A percentile compares a stretch with the other conserved stretches of the same genome.
phyloP scores from a whole-genome alignment of 2,888 invertebrate species.

The Bombyx huttoni region DNA sequence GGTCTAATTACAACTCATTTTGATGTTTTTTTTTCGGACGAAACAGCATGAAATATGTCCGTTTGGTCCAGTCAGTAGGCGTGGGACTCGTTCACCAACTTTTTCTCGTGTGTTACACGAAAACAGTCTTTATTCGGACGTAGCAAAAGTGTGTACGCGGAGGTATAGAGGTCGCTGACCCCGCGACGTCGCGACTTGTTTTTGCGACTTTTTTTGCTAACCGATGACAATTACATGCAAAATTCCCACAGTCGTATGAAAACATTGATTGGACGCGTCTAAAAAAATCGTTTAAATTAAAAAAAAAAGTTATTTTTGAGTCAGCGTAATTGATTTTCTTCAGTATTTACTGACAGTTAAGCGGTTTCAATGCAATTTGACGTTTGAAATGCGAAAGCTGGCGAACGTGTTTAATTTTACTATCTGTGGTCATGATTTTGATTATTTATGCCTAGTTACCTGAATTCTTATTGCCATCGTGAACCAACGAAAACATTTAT shows the following conservation, averaged over 20 bases:
- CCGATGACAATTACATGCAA: slow-evolving; percentile 40
- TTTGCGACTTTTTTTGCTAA: slow-evolving; percentile 28
- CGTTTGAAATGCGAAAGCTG: background rate
- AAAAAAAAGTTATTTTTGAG: background rate
- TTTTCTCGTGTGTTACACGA: slow-evolving; percentile 26
- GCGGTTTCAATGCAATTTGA: background rate
- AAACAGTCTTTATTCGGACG: slow-evolving; percentile 31
- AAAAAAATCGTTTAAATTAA: slow-evolving; percentile 12
- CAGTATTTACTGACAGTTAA: background rate
- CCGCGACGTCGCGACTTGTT: slow-evolving; percentile 36
- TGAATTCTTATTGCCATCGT: too few relatives aligned
- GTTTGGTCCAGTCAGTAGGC: slow-evolving; percentile 59
- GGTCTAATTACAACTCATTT: slow-evolving; percentile 30
- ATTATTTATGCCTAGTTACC: too few relatives aligned
- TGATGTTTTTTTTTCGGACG: slow-evolving; percentile 21
- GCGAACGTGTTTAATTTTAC: background rate
- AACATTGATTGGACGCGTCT: slow-evolving; percentile 15
- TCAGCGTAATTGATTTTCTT: background rate
- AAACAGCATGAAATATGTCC: slow-evolving; percentile 59
- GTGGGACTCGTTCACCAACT: slow-evolving; percentile 55
- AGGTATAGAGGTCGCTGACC: slow-evolving; percentile 38
- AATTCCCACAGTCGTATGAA: slow-evolving; percentile 29
- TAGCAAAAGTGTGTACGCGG: slow-evolving; percentile 26
- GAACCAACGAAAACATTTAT: too few relatives aligned
- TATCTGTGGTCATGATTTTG: too few relatives aligned